These are phyloP conservation scores for Lepilemur ruficaudatus DNA, from an alignment of 2,797 vertebrate species.

Conservation along the genomic window DNA sequence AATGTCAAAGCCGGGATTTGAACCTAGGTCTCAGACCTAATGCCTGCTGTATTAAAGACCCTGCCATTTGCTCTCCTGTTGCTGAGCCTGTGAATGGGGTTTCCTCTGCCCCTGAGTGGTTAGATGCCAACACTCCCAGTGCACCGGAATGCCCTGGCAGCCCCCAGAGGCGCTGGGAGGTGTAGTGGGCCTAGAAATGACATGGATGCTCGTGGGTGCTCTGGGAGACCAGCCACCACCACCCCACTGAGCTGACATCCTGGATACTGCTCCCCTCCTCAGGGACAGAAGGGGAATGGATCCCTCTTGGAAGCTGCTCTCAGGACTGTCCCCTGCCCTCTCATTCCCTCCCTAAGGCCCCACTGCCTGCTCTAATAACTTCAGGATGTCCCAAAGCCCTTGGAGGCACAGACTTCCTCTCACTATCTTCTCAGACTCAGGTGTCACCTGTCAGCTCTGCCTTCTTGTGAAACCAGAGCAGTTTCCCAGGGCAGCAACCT, in stretches of 20 bases:
- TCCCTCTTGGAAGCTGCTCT: neutral
- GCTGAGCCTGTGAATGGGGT: neutral
- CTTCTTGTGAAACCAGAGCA: neutral
- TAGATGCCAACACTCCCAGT: neutral
- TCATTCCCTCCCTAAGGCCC: neutral
- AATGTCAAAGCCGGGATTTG: neutral
- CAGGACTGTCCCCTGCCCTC: neutral
- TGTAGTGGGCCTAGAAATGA: neutral
- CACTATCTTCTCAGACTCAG: neutral
- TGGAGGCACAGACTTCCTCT: neutral
- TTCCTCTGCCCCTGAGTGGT: neutral
- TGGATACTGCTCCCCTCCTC: neutral
- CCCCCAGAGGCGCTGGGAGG: neutral
- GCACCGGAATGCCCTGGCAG: neutral
- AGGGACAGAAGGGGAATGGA: neutral
- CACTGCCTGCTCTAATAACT: neutral
- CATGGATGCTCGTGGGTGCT: neutral
- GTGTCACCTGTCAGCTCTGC: slow-evolving; percentile 41
- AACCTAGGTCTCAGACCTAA: neutral
- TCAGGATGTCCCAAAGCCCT: neutral
- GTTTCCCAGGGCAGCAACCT: neutral
- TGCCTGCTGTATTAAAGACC: neutral
- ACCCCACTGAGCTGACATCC: neutral
- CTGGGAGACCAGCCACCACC: neutral
- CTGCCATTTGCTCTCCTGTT: neutral